phyloP scores from a whole-genome alignment of 2,797 vertebrate genomes.

The Protonibea diacanthus region DNA sequence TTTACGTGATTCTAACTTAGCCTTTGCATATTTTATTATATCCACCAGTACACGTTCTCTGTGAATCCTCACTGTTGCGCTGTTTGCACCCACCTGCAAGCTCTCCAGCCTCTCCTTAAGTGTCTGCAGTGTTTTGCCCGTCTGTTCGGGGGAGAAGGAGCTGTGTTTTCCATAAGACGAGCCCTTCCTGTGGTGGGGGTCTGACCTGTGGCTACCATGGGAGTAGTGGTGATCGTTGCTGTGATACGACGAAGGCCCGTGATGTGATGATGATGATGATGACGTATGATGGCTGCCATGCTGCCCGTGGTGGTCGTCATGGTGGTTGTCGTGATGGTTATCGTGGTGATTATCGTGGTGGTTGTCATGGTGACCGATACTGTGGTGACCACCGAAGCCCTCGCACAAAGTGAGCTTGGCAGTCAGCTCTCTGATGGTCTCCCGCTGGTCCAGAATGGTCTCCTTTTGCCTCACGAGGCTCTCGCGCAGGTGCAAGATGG shows the following conservation, averaged over 20 bases:
- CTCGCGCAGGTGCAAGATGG: slow-evolving; percentile 89
- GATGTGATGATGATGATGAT: slow-evolving; percentile 51
- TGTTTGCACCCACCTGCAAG: slow-evolving; percentile 82
- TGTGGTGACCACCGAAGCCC: slow-evolving; percentile 80
- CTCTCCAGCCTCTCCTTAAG: slow-evolving; percentile 88
- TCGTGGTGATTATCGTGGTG: slow-evolving; percentile 59
- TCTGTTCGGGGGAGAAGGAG: slow-evolving; percentile 83
- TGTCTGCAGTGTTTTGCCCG: slow-evolving; percentile 86
- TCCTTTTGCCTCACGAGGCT: slow-evolving; percentile 89
- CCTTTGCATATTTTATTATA: background rate
- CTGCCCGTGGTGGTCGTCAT: slow-evolving; percentile 54
- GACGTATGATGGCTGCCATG: slow-evolving; percentile 47
- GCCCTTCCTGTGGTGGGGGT: slow-evolving; percentile 78
- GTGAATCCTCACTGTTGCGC: background rate
- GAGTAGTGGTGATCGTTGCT: slow-evolving; percentile 71
- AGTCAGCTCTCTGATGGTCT: slow-evolving; percentile 89
- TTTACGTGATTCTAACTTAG: background rate
- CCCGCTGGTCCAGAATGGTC: slow-evolving; percentile 88
- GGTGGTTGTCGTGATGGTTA: slow-evolving; percentile 54
- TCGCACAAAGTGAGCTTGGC: slow-evolving; percentile 89
- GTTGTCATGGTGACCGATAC: slow-evolving; percentile 55
- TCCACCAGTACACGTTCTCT: background rate
- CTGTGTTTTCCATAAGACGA: slow-evolving; percentile 70
- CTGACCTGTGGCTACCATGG: slow-evolving; percentile 72
- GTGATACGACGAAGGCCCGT: slow-evolving; percentile 64